phyloP scores from a whole-genome alignment of 2,797 vertebrate genomes.

The Sus cebifrons region DNA sequence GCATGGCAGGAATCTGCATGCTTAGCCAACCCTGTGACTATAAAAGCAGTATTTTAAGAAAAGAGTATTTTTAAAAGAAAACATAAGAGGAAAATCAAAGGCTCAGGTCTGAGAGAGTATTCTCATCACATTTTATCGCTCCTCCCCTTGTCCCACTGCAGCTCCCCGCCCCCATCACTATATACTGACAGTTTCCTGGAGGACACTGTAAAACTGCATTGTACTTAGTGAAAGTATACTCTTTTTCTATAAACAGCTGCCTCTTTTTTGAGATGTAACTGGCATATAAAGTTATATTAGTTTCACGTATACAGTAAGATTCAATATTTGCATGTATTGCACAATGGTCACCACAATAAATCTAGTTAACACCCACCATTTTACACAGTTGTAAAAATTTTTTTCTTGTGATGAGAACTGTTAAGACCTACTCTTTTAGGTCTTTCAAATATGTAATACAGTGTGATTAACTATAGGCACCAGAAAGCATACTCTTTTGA shows the following conservation, averaged over 20 bases:
- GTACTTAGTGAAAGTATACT: background rate
- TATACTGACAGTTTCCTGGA: background rate
- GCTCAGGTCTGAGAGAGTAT: background rate
- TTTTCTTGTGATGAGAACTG: background rate
- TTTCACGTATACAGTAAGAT: background rate
- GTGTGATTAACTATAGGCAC: background rate
- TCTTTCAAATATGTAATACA: background rate
- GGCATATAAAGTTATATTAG: background rate
- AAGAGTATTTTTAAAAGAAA: conserved; percentile 30
- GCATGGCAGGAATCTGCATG: background rate
- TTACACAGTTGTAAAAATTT: background rate
- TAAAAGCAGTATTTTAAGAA: background rate
- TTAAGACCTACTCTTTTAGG: background rate
- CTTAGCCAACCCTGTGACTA: background rate
- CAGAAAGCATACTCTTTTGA: background rate
- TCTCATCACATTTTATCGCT: background rate
- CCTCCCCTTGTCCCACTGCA: background rate
- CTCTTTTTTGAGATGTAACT: background rate
- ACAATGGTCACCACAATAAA: background rate
- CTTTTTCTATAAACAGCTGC: background rate
- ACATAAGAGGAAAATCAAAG: conserved; percentile 4
- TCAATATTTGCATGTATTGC: background rate
- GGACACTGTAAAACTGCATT: background rate
- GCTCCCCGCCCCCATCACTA: background rate
- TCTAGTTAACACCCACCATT: background rate